Conservation (phyloP, 2,797 vertebrate genomes). For the Somateria mollissima region DNA sequence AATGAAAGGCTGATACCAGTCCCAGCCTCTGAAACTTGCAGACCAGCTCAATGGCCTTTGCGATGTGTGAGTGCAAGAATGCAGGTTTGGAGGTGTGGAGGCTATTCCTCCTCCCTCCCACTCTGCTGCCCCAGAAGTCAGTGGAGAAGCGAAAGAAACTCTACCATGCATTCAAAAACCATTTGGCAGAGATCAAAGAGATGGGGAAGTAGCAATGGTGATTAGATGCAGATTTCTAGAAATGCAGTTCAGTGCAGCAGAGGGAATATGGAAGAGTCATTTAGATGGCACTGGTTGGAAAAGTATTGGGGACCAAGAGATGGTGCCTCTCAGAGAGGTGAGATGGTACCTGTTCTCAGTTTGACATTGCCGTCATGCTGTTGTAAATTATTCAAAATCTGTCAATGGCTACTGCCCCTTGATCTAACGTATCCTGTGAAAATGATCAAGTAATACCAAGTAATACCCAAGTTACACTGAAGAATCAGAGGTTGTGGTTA, state of each 20-base stretch:
- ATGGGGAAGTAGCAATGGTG: not conserved
- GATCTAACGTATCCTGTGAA: not conserved
- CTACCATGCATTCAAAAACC: not conserved
- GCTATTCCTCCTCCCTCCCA: not conserved
- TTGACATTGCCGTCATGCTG: not conserved
- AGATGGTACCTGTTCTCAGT: not conserved
- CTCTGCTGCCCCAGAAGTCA: not conserved
- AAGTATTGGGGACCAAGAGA: not conserved
- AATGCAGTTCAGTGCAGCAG: not conserved
- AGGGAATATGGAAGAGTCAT: not conserved
- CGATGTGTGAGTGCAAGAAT: fast-evolving
- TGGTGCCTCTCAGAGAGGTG: not conserved
- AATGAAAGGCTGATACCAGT: not conserved
- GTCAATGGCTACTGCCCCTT: not conserved
- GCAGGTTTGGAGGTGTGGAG: not conserved
- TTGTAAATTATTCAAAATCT: not conserved
- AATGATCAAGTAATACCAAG: not conserved
- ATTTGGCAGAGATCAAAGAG: not conserved
- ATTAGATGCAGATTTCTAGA: not conserved
- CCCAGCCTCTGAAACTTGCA: not conserved
- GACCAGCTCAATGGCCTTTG: not conserved
- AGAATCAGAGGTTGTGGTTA: not conserved
- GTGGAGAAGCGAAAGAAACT: not conserved
- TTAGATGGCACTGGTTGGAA: not conserved
- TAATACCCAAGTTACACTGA: not conserved